Percentiles rank a stretch among this genome's conserved stretches.
phyloP scores from a whole-genome alignment of 2,888 invertebrate species.

The Agrochola circellaris region DNA sequence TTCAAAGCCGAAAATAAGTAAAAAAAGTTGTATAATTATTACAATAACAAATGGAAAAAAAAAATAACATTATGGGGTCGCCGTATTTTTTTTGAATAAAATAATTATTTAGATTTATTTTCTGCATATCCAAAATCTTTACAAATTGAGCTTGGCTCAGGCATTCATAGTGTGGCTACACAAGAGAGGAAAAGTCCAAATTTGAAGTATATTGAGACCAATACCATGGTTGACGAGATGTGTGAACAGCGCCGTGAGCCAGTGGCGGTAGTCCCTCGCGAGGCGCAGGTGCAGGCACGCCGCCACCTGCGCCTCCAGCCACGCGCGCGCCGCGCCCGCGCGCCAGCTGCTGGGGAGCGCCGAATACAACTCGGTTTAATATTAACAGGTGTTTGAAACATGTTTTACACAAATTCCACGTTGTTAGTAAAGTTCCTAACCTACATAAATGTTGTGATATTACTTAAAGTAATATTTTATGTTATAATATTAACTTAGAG shows the following conservation, averaged over 20 bases:
- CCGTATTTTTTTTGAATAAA: no score
- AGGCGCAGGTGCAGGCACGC: constrained; percentile 93
- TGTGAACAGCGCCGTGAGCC: constrained; percentile 91
- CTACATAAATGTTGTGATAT: no score
- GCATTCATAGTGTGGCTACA: no score
- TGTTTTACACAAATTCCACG: no score
- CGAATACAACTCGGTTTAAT: accelerated
- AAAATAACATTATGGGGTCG: no score
- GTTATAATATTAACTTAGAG: no score
- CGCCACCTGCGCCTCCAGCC: constrained; percentile 94
- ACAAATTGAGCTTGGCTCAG: background rate
- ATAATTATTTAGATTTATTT: no score
- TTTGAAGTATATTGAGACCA: background rate
- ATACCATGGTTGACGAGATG: constrained; percentile 92
- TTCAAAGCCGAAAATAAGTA: background rate
- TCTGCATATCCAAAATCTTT: background rate
- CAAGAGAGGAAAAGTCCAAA: background rate
- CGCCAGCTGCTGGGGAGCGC: constrained; percentile 66
- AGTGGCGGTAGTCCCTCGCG: constrained; percentile 94
- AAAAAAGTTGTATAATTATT: background rate
- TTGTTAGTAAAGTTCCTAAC: no score
- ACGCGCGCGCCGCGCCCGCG: constrained; percentile 89
- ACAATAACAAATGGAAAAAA: no score
- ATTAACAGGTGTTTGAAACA: no score
- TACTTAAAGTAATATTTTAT: no score